Percentiles rank a stretch among this genome's conserved stretches.
Conservation (phyloP, 2,113 vertebrate species). For the Oxyruncus cristatus region DNA sequence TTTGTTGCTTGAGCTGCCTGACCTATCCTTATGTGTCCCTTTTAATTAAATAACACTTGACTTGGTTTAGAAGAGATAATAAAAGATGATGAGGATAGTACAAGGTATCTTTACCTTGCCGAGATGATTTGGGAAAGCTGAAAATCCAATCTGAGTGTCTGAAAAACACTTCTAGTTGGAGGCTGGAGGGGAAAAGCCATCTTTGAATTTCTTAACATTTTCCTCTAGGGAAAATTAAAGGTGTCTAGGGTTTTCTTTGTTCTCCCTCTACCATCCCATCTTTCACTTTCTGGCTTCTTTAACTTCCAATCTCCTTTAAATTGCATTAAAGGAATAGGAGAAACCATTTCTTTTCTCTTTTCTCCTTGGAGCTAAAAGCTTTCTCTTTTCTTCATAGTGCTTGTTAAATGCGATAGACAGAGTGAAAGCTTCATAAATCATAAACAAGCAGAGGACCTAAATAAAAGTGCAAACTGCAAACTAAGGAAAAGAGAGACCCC, state of each 20-base stretch:
- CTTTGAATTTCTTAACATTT: background rate
- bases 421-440: conserved; percentile 66
- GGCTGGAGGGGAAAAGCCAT: background rate
- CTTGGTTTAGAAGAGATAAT: conserved; percentile 12
- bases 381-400: conserved; percentile 48
- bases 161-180: background rate
- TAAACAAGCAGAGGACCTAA: conserved; percentile 60
- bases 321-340: conserved; percentile 44
- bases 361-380: conserved; percentile 52
- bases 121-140: conserved; percentile 11
- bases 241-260: background rate
- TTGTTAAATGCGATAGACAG: conserved; percentile 52
- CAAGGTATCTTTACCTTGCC: conserved; percentile 22
- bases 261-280: background rate
- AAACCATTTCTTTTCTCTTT: conserved; percentile 31
- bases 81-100: conserved; percentile 8
- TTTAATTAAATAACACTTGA: conserved; percentile 44
- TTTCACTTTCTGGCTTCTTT: conserved; percentile 48
- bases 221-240: conserved; percentile 34
- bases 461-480: conserved; percentile 13
- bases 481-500: background rate
- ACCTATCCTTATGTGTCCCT: background rate
- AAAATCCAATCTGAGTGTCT: conserved; percentile 33
- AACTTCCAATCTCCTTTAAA: conserved; percentile 58
- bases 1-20: background rate